Conservation (phyloP, 2,888 invertebrate species). For the Drosophila colorata region DNA sequence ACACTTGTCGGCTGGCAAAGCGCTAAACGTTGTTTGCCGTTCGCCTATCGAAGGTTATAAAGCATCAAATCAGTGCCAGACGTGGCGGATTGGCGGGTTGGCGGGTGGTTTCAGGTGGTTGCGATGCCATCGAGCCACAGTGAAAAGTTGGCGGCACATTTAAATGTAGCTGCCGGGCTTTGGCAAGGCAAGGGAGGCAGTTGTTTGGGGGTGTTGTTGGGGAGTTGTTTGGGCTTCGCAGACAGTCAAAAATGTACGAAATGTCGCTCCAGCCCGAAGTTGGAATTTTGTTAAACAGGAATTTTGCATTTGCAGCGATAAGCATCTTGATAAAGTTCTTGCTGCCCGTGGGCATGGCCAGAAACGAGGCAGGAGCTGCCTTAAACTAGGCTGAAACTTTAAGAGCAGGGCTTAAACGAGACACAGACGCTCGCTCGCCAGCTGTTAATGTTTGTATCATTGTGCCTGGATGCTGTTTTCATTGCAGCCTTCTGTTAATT, state of each 20-base stretch:
- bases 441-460: constrained; percentile 23
- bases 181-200: not conserved
- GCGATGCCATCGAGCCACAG: constrained; percentile 49
- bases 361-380: constrained; percentile 15
- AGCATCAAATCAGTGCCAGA: constrained; percentile 84
- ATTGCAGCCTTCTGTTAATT: constrained; percentile 78
- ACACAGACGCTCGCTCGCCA: constrained; percentile 1
- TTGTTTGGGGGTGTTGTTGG: constrained; percentile 41
- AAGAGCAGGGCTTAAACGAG: constrained; percentile 12
- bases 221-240: constrained; percentile 49
- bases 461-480: constrained; percentile 18
- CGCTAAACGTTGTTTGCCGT: constrained; percentile 74
- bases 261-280: constrained; percentile 52
- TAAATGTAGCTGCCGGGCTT: constrained; percentile 78
- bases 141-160: constrained; percentile 73
- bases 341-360: constrained; percentile 36
- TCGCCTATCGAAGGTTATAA: constrained; percentile 84
- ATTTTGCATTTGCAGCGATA: constrained; percentile 82
- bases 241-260: constrained; percentile 75
- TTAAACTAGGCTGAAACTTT: constrained; percentile 33
- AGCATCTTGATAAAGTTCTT: constrained; percentile 79
- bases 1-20: constrained; percentile 71
- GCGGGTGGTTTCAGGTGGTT: constrained; percentile 25
- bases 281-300: constrained; percentile 78
- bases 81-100: constrained; percentile 25